Base-by-base conservation (phyloP, 2,797 vertebrate genomes). In the Anguilla megastoma region DNA sequence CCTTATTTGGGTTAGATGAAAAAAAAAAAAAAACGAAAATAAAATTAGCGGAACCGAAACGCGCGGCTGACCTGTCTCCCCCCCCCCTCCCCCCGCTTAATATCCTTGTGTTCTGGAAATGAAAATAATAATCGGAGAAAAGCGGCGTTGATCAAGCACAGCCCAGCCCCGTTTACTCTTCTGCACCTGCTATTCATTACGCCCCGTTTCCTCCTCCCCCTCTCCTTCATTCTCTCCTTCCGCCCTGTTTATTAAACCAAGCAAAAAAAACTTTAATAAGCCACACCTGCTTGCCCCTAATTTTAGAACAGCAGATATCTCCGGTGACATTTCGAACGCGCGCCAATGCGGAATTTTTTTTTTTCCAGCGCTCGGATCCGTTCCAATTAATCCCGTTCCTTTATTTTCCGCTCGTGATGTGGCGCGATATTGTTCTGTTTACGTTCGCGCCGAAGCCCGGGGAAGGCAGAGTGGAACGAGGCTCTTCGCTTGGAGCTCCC, bases 271-370 rank as follows among this genome's bases (percentile, higher is more conserved):
- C 24, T 80, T 80, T 48, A 80, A 48, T 48, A 48, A 80, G 45
- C 41, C 76, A 80, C 76, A 80, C 41, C 76, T 80, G 76, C 76
- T 45, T 48, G 76, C 76, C 76, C 76, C 76, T 80, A 50, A 80
- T 80, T 80, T 80, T 80, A 48, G 76, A 80, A 50, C 27, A 2
- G 14, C 41, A 12, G 16, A 48, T 48, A 8, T n/a, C 76, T 80
- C 76, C 36, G 8, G 76, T 80, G 76, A 50, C 76, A 80, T 48
- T 80, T 80, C 33, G 9, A 50, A 80, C 18, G 33, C 0, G 76
- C 76, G 5, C 41, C 18, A 9, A 45, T 9, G 76, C 41, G 76
- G 3, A 80, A 24, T 48, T 0, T 41, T 76, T 16, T 76, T 16
- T 16, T 74, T 33, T 14, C 10, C 36, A 0, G 41, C 6, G 33